Evolutionary conservation across 1,140 invertebrate genomes (phyloP).

Genomic region (Paralvinella palmiformis): DNA sequence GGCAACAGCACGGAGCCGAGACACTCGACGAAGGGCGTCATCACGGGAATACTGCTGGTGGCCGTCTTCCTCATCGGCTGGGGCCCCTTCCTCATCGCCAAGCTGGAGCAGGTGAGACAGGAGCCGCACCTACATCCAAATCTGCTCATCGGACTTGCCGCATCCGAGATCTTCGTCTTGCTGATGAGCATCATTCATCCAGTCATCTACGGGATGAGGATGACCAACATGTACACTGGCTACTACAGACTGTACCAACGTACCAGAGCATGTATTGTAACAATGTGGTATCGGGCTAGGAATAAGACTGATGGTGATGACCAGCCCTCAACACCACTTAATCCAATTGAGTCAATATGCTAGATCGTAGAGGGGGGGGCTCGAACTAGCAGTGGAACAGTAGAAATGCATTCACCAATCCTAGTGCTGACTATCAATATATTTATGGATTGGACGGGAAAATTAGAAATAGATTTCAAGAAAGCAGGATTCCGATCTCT

Average conservation of each 20-base stretch:
- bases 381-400: too few species aligned
- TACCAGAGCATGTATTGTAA: not conserved
- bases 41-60: not conserved
- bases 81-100: constrained; percentile 11
- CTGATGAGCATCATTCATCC: constrained; percentile 9
- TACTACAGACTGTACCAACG: constrained; percentile 6
- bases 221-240: constrained; percentile 6
- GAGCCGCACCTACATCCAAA: not conserved
- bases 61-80: not conserved
- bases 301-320: not conserved
- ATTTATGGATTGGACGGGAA: too few species aligned
- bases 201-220: constrained; percentile 11
- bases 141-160: not conserved
- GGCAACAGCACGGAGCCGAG: not conserved
- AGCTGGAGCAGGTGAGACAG: not conserved
- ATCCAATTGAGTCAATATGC: too few species aligned
- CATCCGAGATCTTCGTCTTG: not conserved
- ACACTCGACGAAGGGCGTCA: constrained; percentile 4
- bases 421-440: too few species aligned
- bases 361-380: too few species aligned
- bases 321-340: constrained; percentile 13
- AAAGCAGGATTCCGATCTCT: too few species aligned
- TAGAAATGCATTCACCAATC: too few species aligned
- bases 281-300: not conserved
- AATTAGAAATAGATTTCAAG: too few species aligned